A percentile compares a stretch with the other conserved stretches of the same genome.
Evolutionary conservation across 2,797 vertebrate genomes (phyloP).

Genomic region (Galagoides demidoff): DNA sequence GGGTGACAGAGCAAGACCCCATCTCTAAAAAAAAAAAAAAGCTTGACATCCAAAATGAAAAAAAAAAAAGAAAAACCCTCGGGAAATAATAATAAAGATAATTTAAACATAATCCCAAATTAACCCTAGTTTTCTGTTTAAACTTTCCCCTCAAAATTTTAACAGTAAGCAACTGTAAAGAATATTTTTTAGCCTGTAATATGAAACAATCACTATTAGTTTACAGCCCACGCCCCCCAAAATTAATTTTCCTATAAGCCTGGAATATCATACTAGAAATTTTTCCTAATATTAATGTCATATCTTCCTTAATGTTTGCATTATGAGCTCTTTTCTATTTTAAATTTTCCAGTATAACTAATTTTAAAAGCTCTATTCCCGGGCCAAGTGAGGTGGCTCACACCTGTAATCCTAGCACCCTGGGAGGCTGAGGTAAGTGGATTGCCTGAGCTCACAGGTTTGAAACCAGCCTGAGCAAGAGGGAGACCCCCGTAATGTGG

Average conservation of each 20-base stretch:
- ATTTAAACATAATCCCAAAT: conserved; percentile 37
- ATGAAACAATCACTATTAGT: conserved; percentile 42
- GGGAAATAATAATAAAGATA: conserved; percentile 6
- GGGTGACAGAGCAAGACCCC: not conserved
- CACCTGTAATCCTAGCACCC: too few species aligned
- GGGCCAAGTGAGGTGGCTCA: too few species aligned
- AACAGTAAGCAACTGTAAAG: not conserved
- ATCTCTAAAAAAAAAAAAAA: not conserved
- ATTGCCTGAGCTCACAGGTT: too few species aligned
- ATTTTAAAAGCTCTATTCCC: conserved; percentile 19
- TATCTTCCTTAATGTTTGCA: not conserved
- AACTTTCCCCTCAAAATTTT: conserved; percentile 44
- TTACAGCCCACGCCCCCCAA: not conserved
- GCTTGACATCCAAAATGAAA: not conserved
- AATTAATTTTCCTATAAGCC: conserved; percentile 3
- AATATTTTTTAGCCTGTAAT: not conserved
- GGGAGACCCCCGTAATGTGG: too few species aligned
- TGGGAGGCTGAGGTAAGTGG: too few species aligned
- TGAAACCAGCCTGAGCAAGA: too few species aligned
- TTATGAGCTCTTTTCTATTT: not conserved
- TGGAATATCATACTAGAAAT: not conserved
- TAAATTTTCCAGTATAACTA: conserved; percentile 25
- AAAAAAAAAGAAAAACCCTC: not conserved
- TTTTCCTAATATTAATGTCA: not conserved
- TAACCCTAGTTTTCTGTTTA: conserved; percentile 13